Evolutionary conservation across 37 sponge, comb jelly and placozoan species (phyloP), one percentile per base, ranked within the genome.

Genomic region (Spongia lamella): DNA sequence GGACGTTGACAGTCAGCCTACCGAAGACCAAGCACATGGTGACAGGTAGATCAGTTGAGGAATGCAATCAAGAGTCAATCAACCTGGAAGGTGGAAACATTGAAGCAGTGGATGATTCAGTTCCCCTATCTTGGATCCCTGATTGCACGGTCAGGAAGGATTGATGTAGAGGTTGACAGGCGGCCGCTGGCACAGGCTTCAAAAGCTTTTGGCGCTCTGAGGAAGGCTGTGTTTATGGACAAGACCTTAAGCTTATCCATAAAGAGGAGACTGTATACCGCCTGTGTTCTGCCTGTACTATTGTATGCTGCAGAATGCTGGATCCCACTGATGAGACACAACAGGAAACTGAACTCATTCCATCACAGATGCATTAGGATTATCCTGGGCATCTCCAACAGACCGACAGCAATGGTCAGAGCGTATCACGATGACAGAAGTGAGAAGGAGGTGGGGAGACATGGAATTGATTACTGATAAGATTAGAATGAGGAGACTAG

Each of bases 321-420:
- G 77, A 63, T 49, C 65, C 77, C 65, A 32, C 65, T 76, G 19
- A 76, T 33, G 35, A 38, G 33, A 22, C 55, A 64, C 15, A 27
- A 47, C 38, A 63, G 31, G 35, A 52, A 7, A 21, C 37, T 77
- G 7, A 64, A 77, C 47, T 7, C 78, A 59, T 75, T 75, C 76
- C 76, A 77, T 35, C 78, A 77, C 59, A 79, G 61, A 49, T 77
- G 78, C 54, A 68, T 68, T 13, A 54, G 68, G 50, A 79, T 38
- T 1, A 67, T 79, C 68, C 33, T 79, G 27, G 61, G 61, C 40
- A 55, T 56, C 7, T 67, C 70, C 61, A 68, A 68, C 79, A 53
- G 69, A n/a, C n/a, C n/a, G n/a, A 15, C 40, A 68, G 31, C 79
- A 55, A 22, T 79, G 74, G 74, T 47, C 53, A 52, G 71, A 70